Evolutionary conservation across 2,888 invertebrate species (phyloP), one percentile per base, ranked within the genome.

Genomic region (Toxonevra muliebris): DNA sequence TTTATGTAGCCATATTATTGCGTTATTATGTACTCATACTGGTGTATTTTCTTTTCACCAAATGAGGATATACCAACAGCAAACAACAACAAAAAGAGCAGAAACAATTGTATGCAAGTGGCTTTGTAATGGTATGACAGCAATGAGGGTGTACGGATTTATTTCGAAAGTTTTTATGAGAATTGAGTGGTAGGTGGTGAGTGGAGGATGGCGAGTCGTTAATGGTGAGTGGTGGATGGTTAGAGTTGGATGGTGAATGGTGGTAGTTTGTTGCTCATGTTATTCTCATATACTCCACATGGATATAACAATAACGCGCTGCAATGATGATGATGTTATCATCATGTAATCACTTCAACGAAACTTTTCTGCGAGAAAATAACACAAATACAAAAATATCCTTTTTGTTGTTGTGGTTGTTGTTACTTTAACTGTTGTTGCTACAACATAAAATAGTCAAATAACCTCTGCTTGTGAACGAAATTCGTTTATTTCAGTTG

Each of bases 1-100:
- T 57, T 57, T 61, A 48, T 61, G 57, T 61, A 61, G 55, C 55
- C 66, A 66, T 66, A 66, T 66, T 66, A 66, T 55, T 66, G 61
- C 57, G 17, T 50, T 66, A 57, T 66, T 66, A 66, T 61, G 50
- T 61, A 50, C 10, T 30, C 30, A 30, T 7, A 30, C 30, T 30
- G 30, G 30, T 30, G 30, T 30, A 30, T 30, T 30, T 30, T 30
- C 30, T 30, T 30, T 30, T 30, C 30, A 30, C 30, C 30, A 30
- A 30, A 30, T 30, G 30, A 30, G 30, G 7, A 30, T 30, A 30
- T 30, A 30, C 30, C 3, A 30, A 30, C 2, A 30, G 30, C 7
- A 30, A 30, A 30, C 30, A 69, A 58, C 60, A 63, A 48, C 54
- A 67, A 43, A 62, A 52, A 57, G 52, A 20, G 10, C 11, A 13